Percentiles rank a stretch among this genome's conserved stretches.
These are phyloP conservation scores for Hirtodrosophila cameraria DNA, from an alignment of 2,888 invertebrate genomes.

Conservation along the genomic window DNA sequence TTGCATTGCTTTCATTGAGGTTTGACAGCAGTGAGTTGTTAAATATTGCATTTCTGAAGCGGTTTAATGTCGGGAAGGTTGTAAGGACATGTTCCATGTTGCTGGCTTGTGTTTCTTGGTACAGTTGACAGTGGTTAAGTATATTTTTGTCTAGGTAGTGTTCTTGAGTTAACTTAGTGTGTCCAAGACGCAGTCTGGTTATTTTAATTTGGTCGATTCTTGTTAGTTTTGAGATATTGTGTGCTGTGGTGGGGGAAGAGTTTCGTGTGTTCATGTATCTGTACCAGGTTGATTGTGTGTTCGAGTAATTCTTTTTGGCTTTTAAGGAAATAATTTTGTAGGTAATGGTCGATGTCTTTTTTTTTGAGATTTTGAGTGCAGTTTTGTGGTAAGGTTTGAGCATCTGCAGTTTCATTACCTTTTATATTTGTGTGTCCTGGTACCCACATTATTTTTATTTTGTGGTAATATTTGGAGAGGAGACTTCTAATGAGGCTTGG, in stretches of 20 bases:
- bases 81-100: too few species aligned
- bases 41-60: too few species aligned
- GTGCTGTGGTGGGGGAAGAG: neutral
- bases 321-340: neutral
- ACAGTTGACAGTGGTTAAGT: neutral
- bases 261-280: neutral
- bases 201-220: slow-evolving; percentile 9
- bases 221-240: neutral
- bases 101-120: too few species aligned
- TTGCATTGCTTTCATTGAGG: too few species aligned
- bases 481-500: neutral
- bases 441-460: slow-evolving; percentile 4
- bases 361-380: neutral
- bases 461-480: neutral
- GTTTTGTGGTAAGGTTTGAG: neutral
- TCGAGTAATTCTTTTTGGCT: neutral
- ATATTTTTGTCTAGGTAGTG: slow-evolving; percentile 6
- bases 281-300: too few species aligned
- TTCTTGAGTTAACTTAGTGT: slow-evolving; percentile 1
- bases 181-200: neutral
- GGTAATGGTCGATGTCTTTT: neutral
- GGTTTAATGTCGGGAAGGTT: too few species aligned
- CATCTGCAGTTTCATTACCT: slow-evolving; percentile 2
- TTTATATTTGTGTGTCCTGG: neutral
- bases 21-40: too few species aligned